Percentiles rank a stretch among this genome's conserved stretches.
Conservation (phyloP, 2,797 vertebrate species). For the Phylloscopus collybita region DNA sequence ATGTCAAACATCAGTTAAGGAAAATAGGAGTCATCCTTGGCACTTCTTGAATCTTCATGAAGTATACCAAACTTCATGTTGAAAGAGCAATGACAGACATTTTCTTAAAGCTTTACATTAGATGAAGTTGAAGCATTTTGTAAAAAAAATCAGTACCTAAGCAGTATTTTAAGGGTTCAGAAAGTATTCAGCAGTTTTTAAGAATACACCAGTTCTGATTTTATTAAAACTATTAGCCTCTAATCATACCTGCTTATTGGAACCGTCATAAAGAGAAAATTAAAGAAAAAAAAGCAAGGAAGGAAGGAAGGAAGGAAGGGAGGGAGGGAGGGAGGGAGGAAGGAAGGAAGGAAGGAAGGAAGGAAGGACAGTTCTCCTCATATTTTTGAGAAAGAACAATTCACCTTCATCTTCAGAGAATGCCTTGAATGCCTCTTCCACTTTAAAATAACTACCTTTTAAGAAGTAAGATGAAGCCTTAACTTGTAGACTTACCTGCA, state of each 20-base stretch:
- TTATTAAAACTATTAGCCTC: not conserved
- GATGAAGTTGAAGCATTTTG: not conserved
- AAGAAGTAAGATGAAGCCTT: not conserved
- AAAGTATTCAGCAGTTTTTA: not conserved
- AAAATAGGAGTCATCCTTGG: not conserved
- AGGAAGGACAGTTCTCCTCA: not conserved
- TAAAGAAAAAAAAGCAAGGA: too few species aligned
- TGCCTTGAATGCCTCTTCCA: not conserved
- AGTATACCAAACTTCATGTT: not conserved
- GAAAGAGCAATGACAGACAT: not conserved
- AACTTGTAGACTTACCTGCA: not conserved
- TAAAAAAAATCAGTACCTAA: not conserved
- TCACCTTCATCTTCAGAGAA: not conserved
- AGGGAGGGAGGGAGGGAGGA: not conserved
- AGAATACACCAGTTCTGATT: not conserved
- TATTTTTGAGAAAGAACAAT: not conserved
- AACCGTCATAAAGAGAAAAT: not conserved
- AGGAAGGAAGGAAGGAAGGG: too few species aligned
- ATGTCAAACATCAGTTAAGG: not conserved
- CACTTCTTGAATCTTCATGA: not conserved
- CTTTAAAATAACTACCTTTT: not conserved
- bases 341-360: not conserved
- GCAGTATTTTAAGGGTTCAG: not conserved
- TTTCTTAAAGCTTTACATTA: not conserved
- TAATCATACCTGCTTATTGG: not conserved